phyloP scores from a whole-genome alignment of 2,888 invertebrate genomes.

The Branchellion lobata region DNA sequence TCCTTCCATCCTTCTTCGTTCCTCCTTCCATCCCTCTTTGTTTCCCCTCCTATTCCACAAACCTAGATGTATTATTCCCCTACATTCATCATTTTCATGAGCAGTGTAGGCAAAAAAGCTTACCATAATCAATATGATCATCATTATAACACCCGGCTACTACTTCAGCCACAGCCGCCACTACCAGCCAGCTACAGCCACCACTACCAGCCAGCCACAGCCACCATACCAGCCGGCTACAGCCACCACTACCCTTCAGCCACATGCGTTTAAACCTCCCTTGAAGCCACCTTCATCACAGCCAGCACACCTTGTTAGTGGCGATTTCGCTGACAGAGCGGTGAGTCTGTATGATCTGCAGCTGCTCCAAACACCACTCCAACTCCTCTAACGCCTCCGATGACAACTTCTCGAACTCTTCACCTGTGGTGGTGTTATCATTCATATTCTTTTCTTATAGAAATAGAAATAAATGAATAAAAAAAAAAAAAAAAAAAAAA shows the following conservation, averaged over 20 bases:
- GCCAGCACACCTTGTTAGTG: conserved; percentile 80
- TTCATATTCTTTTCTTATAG: no score
- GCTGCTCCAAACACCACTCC: conserved; percentile 99
- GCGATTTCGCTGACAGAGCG: conserved; percentile 99
- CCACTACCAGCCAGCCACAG: background rate
- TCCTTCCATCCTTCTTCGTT: no score
- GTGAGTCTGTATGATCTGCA: conserved; percentile 99
- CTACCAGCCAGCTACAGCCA: background rate
- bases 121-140: background rate
- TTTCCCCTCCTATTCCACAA: background rate
- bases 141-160: background rate
- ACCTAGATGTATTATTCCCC: no score
- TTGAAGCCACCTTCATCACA: background rate
- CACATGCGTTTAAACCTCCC: background rate
- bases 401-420: conserved; percentile 86
- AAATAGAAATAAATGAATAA: no score
- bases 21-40: no score
- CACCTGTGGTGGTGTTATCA: conserved; percentile 70
- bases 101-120: background rate
- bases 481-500: no score
- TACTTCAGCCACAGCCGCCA: background rate
- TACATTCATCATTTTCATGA: no score
- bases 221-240: background rate
- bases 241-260: background rate
- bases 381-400: conserved; percentile 96